Evolutionary conservation across 2,888 invertebrate genomes (phyloP).

Genomic region (Melanostoma scalare): DNA sequence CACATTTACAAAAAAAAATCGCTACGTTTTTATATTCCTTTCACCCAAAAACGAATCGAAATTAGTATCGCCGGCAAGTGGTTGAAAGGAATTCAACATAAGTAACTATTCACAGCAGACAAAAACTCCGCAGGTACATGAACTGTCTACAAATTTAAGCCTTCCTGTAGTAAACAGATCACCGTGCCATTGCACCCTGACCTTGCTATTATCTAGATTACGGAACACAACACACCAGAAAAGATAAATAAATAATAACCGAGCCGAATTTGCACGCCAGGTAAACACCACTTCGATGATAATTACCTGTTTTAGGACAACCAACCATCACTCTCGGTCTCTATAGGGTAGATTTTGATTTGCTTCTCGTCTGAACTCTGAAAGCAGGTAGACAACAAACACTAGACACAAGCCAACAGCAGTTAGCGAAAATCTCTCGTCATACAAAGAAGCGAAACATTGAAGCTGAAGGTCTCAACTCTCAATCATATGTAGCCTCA

Average conservation of each 20-base stretch:
- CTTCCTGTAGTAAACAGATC: conserved; percentile 1
- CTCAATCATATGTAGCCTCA: conserved; percentile 8
- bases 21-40: too few relatives aligned
- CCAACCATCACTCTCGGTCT: not conserved
- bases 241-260: conserved; percentile 40
- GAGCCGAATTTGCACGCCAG: conserved; percentile 32
- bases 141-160: conserved; percentile 23
- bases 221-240: conserved; percentile 28
- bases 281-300: conserved; percentile 12
- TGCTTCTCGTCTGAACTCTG: not conserved
- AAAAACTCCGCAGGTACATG: conserved; percentile 9
- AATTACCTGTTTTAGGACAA: conserved; percentile 23
- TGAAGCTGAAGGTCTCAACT: conserved; percentile 32
- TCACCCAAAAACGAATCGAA: too few relatives aligned
- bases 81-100: conserved; percentile 7
- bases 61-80: too few relatives aligned
- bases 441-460: conserved; percentile 17
- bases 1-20: too few relatives aligned
- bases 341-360: too few relatives aligned
- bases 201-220: conserved; percentile 52
- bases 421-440: not conserved
- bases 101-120: not conserved
- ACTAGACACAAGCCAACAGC: conserved; percentile 2
- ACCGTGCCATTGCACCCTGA: conserved; percentile 55
- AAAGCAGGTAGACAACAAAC: conserved; percentile 6